Evolutionary conservation across 2,888 invertebrate species (phyloP).

Genomic region (Entomobrya multifasciata): DNA sequence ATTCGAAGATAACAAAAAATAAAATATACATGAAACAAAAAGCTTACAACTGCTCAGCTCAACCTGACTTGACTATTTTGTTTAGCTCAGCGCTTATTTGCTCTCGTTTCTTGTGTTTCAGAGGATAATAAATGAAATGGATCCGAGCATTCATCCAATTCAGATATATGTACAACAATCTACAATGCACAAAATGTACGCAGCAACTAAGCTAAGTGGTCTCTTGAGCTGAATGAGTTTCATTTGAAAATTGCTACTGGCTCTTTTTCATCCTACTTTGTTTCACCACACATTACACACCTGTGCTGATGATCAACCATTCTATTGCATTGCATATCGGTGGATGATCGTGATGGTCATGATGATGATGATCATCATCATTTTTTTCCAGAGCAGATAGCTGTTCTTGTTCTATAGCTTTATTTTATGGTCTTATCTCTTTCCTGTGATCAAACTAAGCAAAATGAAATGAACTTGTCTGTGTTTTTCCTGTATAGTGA

Average conservation of each 20-base stretch:
- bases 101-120: too few species aligned
- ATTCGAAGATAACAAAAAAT: neutral
- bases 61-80: neutral
- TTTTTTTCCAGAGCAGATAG: neutral
- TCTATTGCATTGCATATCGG: too few species aligned
- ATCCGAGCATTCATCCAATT: slow-evolving; percentile 32
- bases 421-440: slow-evolving; percentile 20
- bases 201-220: slow-evolving; percentile 60
- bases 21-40: neutral
- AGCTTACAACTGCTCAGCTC: neutral
- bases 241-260: slow-evolving; percentile 48
- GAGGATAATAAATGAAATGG: slow-evolving; percentile 54
- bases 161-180: neutral
- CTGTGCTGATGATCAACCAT: neutral
- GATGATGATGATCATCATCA: neutral
- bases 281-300: neutral
- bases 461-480: slow-evolving; percentile 25
- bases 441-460: slow-evolving; percentile 36
- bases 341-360: too few species aligned
- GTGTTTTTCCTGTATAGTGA: slow-evolving; percentile 10
- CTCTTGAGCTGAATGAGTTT: slow-evolving; percentile 54
- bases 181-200: slow-evolving; percentile 1
- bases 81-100: too few species aligned
- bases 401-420: neutral
- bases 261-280: slow-evolving; percentile 9